phyloP scores from a whole-genome alignment of 2,113 vertebrate genomes.

The Physeter macrocephalus region DNA sequence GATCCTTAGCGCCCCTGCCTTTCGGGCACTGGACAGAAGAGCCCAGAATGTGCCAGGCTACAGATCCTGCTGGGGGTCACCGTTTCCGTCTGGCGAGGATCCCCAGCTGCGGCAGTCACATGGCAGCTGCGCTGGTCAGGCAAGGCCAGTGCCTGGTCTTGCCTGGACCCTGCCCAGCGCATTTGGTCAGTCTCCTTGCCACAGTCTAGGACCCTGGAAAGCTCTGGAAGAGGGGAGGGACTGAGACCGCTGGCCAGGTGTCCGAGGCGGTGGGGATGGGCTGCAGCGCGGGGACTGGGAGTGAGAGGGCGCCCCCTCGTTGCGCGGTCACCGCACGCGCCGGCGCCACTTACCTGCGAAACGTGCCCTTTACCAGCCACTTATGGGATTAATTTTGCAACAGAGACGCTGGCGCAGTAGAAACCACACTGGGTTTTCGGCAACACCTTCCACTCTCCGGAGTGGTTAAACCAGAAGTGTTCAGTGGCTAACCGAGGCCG shows the following conservation, averaged over 20 bases:
- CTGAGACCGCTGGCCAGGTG: background rate
- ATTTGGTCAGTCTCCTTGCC: background rate
- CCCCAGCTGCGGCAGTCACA: background rate
- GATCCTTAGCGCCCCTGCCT: background rate
- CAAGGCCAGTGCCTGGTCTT: background rate
- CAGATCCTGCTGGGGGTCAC: background rate
- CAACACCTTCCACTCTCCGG: background rate
- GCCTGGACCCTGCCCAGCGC: background rate
- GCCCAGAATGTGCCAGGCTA: background rate
- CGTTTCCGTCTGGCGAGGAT: background rate
- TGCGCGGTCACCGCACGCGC: fast-evolving
- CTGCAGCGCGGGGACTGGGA: background rate
- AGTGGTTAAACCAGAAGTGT: background rate
- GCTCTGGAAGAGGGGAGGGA: background rate
- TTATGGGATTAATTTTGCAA: background rate
- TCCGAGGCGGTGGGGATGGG: too few relatives aligned
- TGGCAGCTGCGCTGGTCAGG: background rate
- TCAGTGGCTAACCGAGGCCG: background rate
- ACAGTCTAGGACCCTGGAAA: too few relatives aligned
- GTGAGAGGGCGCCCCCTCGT: fast-evolving
- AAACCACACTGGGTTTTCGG: background rate
- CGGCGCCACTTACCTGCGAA: background rate
- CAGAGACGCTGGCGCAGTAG: too few relatives aligned
- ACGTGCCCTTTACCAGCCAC: background rate
- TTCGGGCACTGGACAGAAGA: background rate